Evolutionary conservation across 2,888 invertebrate genomes (phyloP).

Genomic region (Julus scandinavius): DNA sequence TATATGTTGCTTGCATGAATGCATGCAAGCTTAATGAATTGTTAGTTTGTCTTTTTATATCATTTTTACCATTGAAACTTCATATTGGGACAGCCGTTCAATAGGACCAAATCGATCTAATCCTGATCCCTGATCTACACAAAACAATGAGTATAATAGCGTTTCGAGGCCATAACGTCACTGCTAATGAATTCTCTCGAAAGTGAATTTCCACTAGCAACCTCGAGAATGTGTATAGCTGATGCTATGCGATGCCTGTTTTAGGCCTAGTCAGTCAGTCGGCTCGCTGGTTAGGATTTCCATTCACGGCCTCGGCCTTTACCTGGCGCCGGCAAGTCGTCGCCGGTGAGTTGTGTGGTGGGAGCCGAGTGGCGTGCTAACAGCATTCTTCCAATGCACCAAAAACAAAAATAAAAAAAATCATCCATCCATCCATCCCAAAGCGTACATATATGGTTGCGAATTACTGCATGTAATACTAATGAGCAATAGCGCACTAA

Average conservation of each 20-base stretch:
- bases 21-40: too few species aligned
- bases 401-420: not conserved
- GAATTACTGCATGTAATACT: not conserved
- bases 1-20: too few species aligned
- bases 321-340: slow-evolving; percentile 14
- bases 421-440: not conserved
- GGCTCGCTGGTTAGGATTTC: not conserved
- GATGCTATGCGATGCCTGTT: too few species aligned
- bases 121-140: too few species aligned
- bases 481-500: slow-evolving; percentile 21
- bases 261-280: not conserved
- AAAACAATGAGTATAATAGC: not conserved
- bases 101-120: too few species aligned
- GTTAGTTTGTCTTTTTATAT: too few species aligned
- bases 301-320: slow-evolving; percentile 27
- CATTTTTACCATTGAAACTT: too few species aligned
- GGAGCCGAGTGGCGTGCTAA: slow-evolving; percentile 33
- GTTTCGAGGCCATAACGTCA: not conserved
- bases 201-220: not conserved
- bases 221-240: not conserved
- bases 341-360: slow-evolving; percentile 2
- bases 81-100: too few species aligned
- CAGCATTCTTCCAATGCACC: slow-evolving; percentile 4
- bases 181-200: not conserved
- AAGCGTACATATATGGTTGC: slow-evolving; percentile 24